Percentiles rank a stretch among this genome's conserved stretches.
phyloP scores from a whole-genome alignment of 2,797 vertebrate genomes.

The Hoplostethus mediterraneus region DNA sequence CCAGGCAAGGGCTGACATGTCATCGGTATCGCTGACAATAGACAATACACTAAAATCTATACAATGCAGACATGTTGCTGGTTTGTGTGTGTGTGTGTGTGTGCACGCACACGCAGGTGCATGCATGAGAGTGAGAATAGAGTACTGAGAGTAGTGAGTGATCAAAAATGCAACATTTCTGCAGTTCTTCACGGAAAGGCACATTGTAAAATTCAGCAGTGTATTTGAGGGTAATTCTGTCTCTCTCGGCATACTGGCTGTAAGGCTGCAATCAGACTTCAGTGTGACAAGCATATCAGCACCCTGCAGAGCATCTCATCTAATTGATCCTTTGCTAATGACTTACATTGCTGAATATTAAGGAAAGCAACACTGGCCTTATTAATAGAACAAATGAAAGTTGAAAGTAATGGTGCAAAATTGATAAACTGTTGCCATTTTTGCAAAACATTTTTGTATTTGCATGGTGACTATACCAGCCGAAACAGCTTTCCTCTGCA shows the following conservation, averaged over 20 bases:
- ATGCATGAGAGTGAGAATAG: background rate
- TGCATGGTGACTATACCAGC: background rate
- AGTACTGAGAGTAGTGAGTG: background rate
- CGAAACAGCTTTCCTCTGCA: no score
- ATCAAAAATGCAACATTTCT: background rate
- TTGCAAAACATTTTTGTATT: background rate
- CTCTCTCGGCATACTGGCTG: background rate
- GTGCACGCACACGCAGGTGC: background rate
- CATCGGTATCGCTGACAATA: conserved; percentile 19
- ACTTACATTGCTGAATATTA: conserved; percentile 35
- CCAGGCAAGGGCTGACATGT: conserved; percentile 30
- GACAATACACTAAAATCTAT: conserved; percentile 9
- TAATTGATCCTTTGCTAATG: background rate
- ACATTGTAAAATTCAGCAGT: background rate
- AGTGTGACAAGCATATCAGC: background rate
- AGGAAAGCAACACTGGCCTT: conserved; percentile 13
- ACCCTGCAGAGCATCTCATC: conserved; percentile 23
- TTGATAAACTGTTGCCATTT: background rate
- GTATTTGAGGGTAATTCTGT: background rate
- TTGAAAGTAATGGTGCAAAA: background rate
- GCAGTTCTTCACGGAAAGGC: background rate
- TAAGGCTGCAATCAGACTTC: conserved; percentile 32
- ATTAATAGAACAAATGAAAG: conserved; percentile 1
- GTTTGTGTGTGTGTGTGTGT: conserved; percentile 5
- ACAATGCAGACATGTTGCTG: background rate